Evolutionary conservation across 1,140 invertebrate species (phyloP).

Genomic region (Fopius arisanus): DNA sequence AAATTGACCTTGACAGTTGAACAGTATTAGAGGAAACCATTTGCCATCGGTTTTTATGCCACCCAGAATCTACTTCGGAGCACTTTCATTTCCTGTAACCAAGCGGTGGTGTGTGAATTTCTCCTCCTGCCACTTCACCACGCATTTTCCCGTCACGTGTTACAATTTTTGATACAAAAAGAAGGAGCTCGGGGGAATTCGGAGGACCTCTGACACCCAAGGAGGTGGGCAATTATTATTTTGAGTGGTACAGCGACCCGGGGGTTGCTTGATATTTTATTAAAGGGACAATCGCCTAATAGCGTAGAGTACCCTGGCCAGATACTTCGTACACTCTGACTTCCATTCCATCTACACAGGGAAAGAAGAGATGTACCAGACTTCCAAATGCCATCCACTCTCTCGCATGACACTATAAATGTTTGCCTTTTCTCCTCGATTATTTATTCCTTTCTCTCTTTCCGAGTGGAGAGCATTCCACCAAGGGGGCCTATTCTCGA

Average conservation of each 20-base stretch:
- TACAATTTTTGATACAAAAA: neutral
- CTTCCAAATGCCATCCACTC: slow-evolving; percentile 10
- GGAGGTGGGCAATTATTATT: slow-evolving; percentile 30
- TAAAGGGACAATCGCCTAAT: slow-evolving; percentile 33
- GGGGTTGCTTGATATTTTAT: slow-evolving; percentile 27
- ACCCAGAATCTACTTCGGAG: neutral
- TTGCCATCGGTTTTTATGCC: neutral
- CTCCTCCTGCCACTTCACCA: neutral
- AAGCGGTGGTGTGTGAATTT: neutral
- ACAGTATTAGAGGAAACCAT: neutral
- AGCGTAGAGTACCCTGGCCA: slow-evolving; percentile 16
- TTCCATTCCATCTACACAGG: neutral
- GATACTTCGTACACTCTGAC: neutral
- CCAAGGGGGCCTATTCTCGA: too few species aligned
- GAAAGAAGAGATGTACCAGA: slow-evolving; percentile 10
- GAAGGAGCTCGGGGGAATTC: neutral
- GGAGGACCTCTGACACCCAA: neutral
- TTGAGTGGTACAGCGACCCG: slow-evolving; percentile 29
- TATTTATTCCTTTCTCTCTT: neutral
- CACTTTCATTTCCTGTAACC: slow-evolving; percentile 25
- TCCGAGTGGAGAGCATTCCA: neutral
- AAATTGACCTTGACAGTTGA: neutral
- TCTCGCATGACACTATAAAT: slow-evolving; percentile 8
- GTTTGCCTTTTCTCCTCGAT: neutral
- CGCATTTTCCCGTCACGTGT: slow-evolving; percentile 5